Base-by-base conservation (phyloP, 2,888 invertebrate species). In the Drosophila atripex region DNA sequence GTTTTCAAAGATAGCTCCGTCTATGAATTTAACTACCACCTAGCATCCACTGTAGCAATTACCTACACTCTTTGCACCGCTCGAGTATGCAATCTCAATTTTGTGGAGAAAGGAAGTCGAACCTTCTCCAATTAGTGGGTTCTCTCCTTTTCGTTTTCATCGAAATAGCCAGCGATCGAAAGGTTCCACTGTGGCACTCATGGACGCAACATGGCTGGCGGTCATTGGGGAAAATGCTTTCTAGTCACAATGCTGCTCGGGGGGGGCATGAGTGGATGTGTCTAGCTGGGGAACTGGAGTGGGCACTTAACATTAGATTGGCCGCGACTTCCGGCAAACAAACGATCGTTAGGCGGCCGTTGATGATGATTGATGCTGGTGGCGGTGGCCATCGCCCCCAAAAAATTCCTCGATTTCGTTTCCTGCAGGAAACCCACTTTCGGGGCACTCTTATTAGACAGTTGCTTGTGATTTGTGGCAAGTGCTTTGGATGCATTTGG, bases 221-320 rank as follows among this genome's bases (percentile, higher is more conserved):
- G 77, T 59, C 71, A 80, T 78, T 83, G 73, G 68, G 73, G 82
- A 85, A 85, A 84, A 84, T 78, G 82, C 71, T 85, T 78, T 83
- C 71, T 75, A 79, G 73, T 75, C 79, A 76, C 74, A 70, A 75
- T 12, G 30, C 3, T 30, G 30, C 54, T 54, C 50, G 38, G 46
- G 32, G 32, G 65, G 55, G 14, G 3, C 45, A 23, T 45, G 32
- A 46, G 21, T 57, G 52, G 38, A 51, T 46, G 46, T 39, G 60
- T 60, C 46, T 46, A 45, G 25, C 59, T 56, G 30, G 49, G 69
- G 75, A 53, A 63, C 77, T 83, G 79, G 77, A 83, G 86, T 83
- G 83, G 77, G 80, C 84, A 84, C 86, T 84, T 84, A 78, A 78
- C 80, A 64, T 84, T 84, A 84, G 84, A 84, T 84, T 84, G 84